phyloP scores from a whole-genome alignment of 2,888 invertebrate species.

The Slavum lentiscoides region DNA sequence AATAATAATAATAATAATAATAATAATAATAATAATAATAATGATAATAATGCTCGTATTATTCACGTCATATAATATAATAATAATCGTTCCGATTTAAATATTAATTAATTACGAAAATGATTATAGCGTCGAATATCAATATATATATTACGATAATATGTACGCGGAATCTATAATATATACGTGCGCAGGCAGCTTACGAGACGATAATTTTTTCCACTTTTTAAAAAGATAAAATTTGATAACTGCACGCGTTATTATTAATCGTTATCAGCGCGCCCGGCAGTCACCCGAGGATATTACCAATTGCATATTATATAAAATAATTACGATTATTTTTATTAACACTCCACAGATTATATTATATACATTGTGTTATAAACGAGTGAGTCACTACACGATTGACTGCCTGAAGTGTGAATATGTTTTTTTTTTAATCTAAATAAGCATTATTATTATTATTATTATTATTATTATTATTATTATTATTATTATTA shows the following conservation, averaged over 20 bases:
- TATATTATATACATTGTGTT: not conserved
- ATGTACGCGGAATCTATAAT: not conserved
- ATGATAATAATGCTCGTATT: not conserved
- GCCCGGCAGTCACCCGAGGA: too few relatives aligned
- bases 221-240: too few relatives aligned
- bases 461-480: not conserved
- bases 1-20: too few relatives aligned
- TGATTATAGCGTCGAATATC: too few relatives aligned
- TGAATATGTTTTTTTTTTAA: not conserved
- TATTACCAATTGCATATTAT: not conserved
- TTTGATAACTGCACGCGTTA: too few relatives aligned
- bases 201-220: not conserved
- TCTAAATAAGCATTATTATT: not conserved
- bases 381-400: not conserved
- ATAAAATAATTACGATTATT: not conserved
- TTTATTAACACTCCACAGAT: not conserved
- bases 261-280: too few relatives aligned
- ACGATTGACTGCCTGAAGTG: not conserved
- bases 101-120: not conserved
- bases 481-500: not conserved
- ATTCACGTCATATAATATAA: not conserved
- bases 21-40: too few relatives aligned
- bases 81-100: not conserved
- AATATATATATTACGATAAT: too few relatives aligned
- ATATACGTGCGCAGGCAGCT: not conserved